Evolutionary conservation across 2,888 invertebrate species (phyloP), one percentile per base, ranked within the genome.

Genomic region (Sabellastarte sp.): DNA sequence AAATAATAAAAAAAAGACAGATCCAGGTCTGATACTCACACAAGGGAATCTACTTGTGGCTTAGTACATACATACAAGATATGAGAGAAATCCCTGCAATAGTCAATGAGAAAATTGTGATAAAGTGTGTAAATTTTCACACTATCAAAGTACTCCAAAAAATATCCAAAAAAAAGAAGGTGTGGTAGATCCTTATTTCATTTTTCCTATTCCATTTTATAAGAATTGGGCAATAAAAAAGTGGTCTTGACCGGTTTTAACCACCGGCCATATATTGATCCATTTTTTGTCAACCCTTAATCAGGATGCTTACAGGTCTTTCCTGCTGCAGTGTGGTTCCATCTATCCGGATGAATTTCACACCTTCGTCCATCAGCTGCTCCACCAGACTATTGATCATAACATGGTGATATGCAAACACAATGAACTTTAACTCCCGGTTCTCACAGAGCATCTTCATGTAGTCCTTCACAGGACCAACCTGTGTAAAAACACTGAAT

Each of bases 331-430:
- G 52, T 5, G 71, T 71, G 28, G 65, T 70, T 15, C 82, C 82
- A 73, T 82, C 82, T 50, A 82, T 82, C 31, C 82, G 68, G 28
- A 82, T 76, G 70, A 80, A 81, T 64, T 77, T 77, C 41, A 81
- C 66, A 3, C 76, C 74, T 55, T 72, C 72, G 51, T 79, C 76
- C 63, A 74, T 73, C 53, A 81, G 68, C 1, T 75, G 74, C 67
- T 80, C 76, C 56, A 73, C 70, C 41, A 81, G 68, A 28, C 76
- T 77, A 66, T 82, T 77, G 76, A 81, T 76, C 81, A 82, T 81
- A 50, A 67, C 68, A 52, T 77, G 78, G 62, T 81, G 81, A 65
- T 80, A 78, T n/a, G 80, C 81, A 73, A 81, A 82, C 56, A 82
- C 75, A 50, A 82, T 73, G 61, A 81, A 76, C 74, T 82, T 82